phyloP scores from a whole-genome alignment of 2,888 invertebrate genomes.

The Tupiocoris notatus region DNA sequence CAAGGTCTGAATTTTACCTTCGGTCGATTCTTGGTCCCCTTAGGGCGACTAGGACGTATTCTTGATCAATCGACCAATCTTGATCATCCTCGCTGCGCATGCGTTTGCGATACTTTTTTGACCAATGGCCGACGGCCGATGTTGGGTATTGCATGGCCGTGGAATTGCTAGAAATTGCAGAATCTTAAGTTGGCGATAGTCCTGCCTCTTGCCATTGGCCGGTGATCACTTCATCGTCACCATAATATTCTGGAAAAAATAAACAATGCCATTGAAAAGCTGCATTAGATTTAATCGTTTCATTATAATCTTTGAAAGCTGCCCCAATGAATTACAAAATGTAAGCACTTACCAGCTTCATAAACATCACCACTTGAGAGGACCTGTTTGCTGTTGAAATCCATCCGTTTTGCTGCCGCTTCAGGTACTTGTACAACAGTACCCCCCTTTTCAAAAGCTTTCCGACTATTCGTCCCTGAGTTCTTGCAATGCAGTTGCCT shows the following conservation, averaged over 20 bases:
- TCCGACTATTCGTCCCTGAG: background rate
- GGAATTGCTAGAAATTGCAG: too few relatives aligned
- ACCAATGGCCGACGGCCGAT: background rate
- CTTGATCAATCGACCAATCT: constrained; percentile 48
- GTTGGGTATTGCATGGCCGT: too few relatives aligned
- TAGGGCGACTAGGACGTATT: constrained; percentile 46
- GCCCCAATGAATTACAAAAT: too few relatives aligned
- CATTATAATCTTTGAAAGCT: too few relatives aligned
- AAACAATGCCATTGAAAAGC: too few relatives aligned
- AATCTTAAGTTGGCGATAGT: too few relatives aligned
- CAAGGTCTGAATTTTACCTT: too few relatives aligned
- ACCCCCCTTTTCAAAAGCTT: background rate
- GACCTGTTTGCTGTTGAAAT: background rate
- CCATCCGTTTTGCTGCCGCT: background rate
- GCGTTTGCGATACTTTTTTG: constrained; percentile 38
- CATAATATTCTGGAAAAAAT: constrained; percentile 20
- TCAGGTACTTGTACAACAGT: constrained; percentile 30
- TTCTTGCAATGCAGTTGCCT: constrained; percentile 6
- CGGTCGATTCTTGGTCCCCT: constrained; percentile 47
- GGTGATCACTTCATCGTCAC: constrained; percentile 39
- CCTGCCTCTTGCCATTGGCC: too few relatives aligned
- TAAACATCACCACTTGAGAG: background rate
- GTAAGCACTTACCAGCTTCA: too few relatives aligned
- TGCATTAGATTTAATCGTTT: too few relatives aligned
- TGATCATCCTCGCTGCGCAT: constrained; percentile 43